A percentile compares a stretch with the other conserved stretches of the same genome.
These are phyloP conservation scores for Branchellion lobata DNA, from an alignment of 2,888 invertebrate species.

Conservation along the genomic window DNA sequence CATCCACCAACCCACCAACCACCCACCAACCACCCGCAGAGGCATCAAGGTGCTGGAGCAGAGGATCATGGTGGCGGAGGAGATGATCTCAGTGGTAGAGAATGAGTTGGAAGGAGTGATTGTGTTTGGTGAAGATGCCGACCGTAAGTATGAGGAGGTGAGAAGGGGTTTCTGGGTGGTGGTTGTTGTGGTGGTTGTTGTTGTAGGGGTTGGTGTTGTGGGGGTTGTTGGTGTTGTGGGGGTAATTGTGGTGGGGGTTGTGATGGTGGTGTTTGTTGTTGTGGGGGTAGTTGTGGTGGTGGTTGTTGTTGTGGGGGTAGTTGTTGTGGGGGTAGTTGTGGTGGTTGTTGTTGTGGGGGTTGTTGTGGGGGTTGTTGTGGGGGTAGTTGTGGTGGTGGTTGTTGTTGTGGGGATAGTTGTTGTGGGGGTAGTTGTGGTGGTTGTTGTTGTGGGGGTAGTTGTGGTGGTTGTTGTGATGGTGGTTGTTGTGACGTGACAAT, in stretches of 20 bases:
- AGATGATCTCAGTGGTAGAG: constrained; percentile 76
- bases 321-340: neutral
- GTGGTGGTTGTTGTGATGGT: neutral
- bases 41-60: constrained; percentile 99
- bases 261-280: neutral
- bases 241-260: neutral
- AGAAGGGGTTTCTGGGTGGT: constrained; percentile 77
- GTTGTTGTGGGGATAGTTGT: neutral
- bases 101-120: constrained; percentile 89
- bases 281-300: neutral
- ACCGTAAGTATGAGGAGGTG: constrained; percentile 99
- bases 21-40: neutral
- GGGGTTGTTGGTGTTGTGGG: constrained; percentile 66
- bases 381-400: neutral
- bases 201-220: constrained; percentile 69
- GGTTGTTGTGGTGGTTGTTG: neutral
- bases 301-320: neutral
- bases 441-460: constrained; percentile 1
- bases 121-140: constrained; percentile 99
- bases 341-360: constrained; percentile 2
- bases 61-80: constrained; percentile 98
- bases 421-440: neutral
- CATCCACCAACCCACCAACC: neutral
- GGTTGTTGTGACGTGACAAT: too few relatives aligned
- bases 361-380: neutral